Evolutionary conservation across 2,113 vertebrate genomes (phyloP).

Genomic region (Lophochroa leadbeateri): DNA sequence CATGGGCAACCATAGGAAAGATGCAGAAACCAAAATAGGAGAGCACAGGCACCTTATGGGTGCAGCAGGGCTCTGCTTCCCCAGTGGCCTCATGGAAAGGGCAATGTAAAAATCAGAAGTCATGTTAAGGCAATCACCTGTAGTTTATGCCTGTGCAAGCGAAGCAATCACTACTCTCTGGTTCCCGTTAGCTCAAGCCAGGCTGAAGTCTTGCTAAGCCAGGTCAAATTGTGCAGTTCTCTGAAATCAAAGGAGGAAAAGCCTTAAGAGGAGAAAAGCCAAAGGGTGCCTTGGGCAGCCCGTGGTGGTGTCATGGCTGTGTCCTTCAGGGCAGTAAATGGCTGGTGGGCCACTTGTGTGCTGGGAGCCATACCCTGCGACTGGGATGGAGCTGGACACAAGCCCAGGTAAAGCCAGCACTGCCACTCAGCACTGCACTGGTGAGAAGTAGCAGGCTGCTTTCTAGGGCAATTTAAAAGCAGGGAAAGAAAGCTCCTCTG

Average conservation of each 20-base stretch:
- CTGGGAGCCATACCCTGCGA: rapidly evolving
- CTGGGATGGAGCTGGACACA: rapidly evolving
- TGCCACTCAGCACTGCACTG: neutral
- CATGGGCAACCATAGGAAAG: neutral
- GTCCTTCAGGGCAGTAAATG: neutral
- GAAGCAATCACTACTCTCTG: rapidly evolving
- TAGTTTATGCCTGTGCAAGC: neutral
- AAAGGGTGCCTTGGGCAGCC: neutral
- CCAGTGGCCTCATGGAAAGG: rapidly evolving
- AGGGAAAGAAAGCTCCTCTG: no score
- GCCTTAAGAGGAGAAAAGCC: neutral
- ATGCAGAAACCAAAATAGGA: rapidly evolving
- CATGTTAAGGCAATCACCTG: rapidly evolving
- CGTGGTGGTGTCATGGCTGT: rapidly evolving
- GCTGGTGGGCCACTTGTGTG: neutral
- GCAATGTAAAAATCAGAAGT: neutral
- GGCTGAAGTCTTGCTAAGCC: no score
- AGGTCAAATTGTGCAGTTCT: neutral
- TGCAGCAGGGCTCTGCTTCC: neutral
- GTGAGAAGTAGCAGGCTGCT: rapidly evolving
- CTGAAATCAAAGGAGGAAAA: neutral
- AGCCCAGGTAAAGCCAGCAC: neutral
- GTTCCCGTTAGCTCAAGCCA: neutral
- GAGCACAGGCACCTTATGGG: neutral
- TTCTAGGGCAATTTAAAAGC: neutral